Percentiles rank a stretch among this genome's conserved stretches.
Conservation (phyloP, 2,797 vertebrate species). For the Myotis vivesi region DNA sequence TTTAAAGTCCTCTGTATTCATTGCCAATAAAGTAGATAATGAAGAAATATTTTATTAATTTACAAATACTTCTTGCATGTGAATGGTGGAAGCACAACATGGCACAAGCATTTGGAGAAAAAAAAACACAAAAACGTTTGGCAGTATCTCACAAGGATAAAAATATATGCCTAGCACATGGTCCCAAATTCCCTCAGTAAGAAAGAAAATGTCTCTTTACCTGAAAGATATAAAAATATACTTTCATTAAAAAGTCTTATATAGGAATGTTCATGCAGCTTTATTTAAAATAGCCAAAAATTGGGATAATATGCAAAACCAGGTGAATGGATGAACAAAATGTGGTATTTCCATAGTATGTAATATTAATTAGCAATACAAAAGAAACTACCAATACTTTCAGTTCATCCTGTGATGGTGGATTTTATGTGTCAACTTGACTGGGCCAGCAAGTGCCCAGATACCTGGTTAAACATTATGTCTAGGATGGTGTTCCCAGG, state of each 20-base stretch:
- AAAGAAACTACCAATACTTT: neutral
- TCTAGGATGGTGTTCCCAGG: neutral
- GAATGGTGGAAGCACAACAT: neutral
- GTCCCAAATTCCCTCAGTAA: neutral
- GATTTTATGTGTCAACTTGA: neutral
- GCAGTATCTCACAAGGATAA: neutral
- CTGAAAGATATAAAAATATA: neutral
- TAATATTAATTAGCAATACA: neutral
- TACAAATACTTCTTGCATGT: neutral
- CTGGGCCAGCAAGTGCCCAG: neutral
- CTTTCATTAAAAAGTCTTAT: neutral
- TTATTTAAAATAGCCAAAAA: neutral
- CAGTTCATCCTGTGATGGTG: neutral
- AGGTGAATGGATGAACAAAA: neutral
- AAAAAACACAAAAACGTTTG: neutral
- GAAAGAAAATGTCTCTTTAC: constrained; percentile 2
- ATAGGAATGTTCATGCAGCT: neutral
- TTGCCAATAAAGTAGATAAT: constrained; percentile 41
- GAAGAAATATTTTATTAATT: constrained; percentile 45
- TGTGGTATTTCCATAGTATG: too few species aligned
- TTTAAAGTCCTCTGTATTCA: neutral
- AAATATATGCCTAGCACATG: neutral
- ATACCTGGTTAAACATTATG: neutral
- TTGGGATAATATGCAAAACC: neutral
- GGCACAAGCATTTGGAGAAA: neutral